A percentile compares a stretch with the other conserved stretches of the same genome.
phyloP scores from a whole-genome alignment of 1,140 invertebrate genomes.

The Pogonognathellus flavescens region DNA sequence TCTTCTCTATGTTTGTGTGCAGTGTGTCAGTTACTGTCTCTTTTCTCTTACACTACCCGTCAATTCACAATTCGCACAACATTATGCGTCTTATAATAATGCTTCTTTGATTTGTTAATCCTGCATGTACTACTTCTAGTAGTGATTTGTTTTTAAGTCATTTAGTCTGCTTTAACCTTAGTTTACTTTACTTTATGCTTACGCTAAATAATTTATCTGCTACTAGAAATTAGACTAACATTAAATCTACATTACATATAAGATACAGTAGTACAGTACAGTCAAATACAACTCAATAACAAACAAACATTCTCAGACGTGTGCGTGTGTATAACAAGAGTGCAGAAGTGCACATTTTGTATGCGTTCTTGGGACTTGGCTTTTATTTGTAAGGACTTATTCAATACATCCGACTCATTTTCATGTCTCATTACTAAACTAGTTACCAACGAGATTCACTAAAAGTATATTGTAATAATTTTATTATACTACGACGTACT shows the following conservation, averaged over 20 bases:
- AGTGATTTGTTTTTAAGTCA: neutral
- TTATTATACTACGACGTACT: too few species aligned
- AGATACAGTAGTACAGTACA: neutral
- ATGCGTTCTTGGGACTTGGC: too few species aligned
- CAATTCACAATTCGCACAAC: conserved; percentile 30
- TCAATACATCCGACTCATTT: conserved; percentile 12
- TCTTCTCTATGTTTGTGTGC: neutral
- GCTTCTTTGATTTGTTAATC: conserved; percentile 21
- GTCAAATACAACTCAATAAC: neutral
- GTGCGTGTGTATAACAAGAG: too few species aligned
- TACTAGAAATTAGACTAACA: neutral
- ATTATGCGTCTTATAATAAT: neutral
- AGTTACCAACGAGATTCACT: neutral
- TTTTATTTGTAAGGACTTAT: neutral
- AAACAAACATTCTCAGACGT: neutral
- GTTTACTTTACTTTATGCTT: neutral
- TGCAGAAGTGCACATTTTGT: too few species aligned
- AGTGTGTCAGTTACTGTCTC: neutral
- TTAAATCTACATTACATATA: neutral
- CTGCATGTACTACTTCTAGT: neutral
- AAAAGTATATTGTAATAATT: too few species aligned
- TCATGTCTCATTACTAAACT: neutral
- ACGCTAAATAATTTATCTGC: neutral
- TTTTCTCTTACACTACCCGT: conserved; percentile 16
- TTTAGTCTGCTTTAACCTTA: neutral